Evolutionary conservation across 2,888 invertebrate species (phyloP).

Genomic region (Nysson spinosus): DNA sequence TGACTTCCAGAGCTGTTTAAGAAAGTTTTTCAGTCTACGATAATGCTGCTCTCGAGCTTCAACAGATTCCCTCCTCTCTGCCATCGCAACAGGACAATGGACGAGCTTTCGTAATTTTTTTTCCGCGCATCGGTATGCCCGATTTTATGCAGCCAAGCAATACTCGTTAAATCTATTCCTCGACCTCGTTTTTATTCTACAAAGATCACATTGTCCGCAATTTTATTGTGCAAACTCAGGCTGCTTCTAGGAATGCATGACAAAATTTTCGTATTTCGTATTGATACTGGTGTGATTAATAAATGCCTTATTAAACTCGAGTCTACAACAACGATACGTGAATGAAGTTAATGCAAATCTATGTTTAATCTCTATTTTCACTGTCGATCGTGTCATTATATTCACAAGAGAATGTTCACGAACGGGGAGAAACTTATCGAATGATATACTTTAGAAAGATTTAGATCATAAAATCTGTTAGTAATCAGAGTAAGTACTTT

Average conservation of each 20-base stretch:
- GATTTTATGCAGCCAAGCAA: slow-evolving; percentile 33
- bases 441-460: slow-evolving; percentile 29
- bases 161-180: slow-evolving; percentile 42
- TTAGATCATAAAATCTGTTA: slow-evolving; percentile 25
- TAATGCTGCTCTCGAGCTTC: slow-evolving; percentile 29
- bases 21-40: slow-evolving; percentile 50
- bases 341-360: no score
- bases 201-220: slow-evolving; percentile 2
- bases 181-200: slow-evolving; percentile 10
- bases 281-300: no score
- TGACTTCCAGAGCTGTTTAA: slow-evolving; percentile 52
- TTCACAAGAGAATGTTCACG: slow-evolving; percentile 20
- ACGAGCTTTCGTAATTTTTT: slow-evolving; percentile 38
- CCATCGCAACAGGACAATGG: slow-evolving; percentile 41
- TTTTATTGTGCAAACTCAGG: background rate
- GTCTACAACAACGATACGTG: no score
- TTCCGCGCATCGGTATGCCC: slow-evolving; percentile 19
- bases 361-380: no score
- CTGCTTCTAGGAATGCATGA: background rate
- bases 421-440: slow-evolving; percentile 33
- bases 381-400: slow-evolving; percentile 12
- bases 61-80: slow-evolving; percentile 24
- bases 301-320: no score
- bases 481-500: slow-evolving; percentile 33
- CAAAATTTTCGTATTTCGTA: no score